phyloP scores from a whole-genome alignment of 1,140 invertebrate species.

The Gyrodactylus bullatarudis region DNA sequence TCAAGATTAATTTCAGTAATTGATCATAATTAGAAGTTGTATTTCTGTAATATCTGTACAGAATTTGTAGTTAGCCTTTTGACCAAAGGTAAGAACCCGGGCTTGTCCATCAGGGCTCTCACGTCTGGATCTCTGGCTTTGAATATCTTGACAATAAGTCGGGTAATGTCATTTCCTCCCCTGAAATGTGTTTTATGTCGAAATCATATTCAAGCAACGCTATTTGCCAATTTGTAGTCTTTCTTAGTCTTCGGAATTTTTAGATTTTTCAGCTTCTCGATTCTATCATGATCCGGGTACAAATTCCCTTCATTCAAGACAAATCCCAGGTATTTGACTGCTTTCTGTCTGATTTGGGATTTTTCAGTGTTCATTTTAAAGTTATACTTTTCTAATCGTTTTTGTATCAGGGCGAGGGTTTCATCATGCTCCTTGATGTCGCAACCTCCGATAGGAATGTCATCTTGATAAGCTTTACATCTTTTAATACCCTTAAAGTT shows the following conservation, averaged over 20 bases:
- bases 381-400: constrained; percentile 3
- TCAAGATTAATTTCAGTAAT: too few species aligned
- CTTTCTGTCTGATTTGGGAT: constrained; percentile 9
- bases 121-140: too few species aligned
- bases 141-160: not conserved
- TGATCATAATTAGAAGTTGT: too few species aligned
- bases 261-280: constrained; percentile 11
- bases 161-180: not conserved
- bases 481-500: constrained; percentile 6
- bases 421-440: constrained; percentile 8
- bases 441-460: constrained; percentile 9
- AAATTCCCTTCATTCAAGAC: constrained; percentile 10
- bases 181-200: not conserved
- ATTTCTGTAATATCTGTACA: too few species aligned
- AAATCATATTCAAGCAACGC: not conserved
- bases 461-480: constrained; percentile 8
- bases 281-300: constrained; percentile 8
- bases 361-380: constrained; percentile 9
- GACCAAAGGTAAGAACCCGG: too few species aligned
- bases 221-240: not conserved
- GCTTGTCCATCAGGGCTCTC: too few species aligned
- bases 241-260: too few species aligned
- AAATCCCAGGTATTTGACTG: constrained; percentile 13
- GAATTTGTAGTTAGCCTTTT: too few species aligned
- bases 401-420: constrained; percentile 2